phyloP scores from a whole-genome alignment of 2,888 invertebrate species.

The Endomychus coccineus region DNA sequence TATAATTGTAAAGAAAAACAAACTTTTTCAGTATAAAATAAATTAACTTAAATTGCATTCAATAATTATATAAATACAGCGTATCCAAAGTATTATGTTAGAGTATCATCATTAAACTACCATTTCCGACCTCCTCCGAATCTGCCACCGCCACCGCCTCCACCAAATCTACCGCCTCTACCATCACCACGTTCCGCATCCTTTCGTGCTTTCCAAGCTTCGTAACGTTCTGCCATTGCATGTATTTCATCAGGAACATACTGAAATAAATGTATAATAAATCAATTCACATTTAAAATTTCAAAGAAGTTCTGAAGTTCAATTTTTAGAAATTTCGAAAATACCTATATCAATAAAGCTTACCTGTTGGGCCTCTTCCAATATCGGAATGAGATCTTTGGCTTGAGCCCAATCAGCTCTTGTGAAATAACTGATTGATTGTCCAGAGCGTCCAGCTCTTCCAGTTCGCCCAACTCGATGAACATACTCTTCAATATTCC shows the following conservation, averaged over 20 bases:
- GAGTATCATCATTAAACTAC: slow-evolving; percentile 17
- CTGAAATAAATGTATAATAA: slow-evolving; percentile 38
- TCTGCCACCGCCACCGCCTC: slow-evolving; percentile 23
- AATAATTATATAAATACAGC: too few species aligned
- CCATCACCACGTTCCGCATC: slow-evolving; percentile 47
- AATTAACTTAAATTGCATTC: too few species aligned
- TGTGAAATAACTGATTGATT: slow-evolving; percentile 75
- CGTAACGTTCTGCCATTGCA: slow-evolving; percentile 68
- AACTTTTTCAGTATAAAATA: too few species aligned
- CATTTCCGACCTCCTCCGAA: slow-evolving; percentile 26
- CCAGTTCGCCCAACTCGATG: slow-evolving; percentile 95
- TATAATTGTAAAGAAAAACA: too few species aligned
- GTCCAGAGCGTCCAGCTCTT: slow-evolving; percentile 79
- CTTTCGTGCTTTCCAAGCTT: slow-evolving; percentile 57
- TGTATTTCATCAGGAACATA: slow-evolving; percentile 69
- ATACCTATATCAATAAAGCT: too few species aligned
- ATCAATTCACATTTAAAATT: slow-evolving; percentile 1
- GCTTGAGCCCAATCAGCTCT: slow-evolving; percentile 78
- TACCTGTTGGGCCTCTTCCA: slow-evolving; percentile 76
- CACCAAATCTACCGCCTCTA: slow-evolving; percentile 35
- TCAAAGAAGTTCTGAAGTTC: slow-evolving; percentile 3
- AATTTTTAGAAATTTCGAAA: too few species aligned
- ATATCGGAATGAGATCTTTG: slow-evolving; percentile 70
- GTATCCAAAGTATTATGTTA: too few species aligned
- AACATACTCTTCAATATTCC: slow-evolving; percentile 92